Percentiles rank a stretch among this genome's conserved stretches.
Evolutionary conservation across 1,140 invertebrate genomes (phyloP).

Genomic region (Diorhabda elongata): DNA sequence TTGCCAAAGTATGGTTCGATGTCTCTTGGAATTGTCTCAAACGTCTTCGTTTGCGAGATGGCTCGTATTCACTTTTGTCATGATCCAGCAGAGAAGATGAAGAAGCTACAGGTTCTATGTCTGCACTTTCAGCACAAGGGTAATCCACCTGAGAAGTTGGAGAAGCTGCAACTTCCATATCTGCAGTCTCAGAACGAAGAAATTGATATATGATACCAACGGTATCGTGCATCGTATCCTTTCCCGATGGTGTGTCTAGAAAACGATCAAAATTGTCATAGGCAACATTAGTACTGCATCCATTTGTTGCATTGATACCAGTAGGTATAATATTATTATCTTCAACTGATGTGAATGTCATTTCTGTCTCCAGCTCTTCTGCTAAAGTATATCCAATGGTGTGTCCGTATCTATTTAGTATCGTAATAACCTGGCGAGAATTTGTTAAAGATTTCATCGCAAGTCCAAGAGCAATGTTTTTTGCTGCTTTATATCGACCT

Average conservation of each 20-base stretch:
- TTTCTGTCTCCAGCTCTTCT: constrained; percentile 41
- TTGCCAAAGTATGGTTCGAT: constrained; percentile 27
- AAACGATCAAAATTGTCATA: constrained; percentile 50
- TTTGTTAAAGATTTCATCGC: constrained; percentile 41
- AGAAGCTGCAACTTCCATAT: too few relatives aligned
- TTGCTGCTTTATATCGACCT: constrained; percentile 36
- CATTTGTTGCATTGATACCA: constrained; percentile 28
- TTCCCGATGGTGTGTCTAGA: constrained; percentile 46
- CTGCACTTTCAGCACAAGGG: not conserved
- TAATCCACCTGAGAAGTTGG: constrained; percentile 12
- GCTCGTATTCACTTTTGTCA: not conserved
- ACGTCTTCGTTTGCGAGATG: not conserved
- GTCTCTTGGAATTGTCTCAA: constrained; percentile 28
- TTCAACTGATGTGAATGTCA: constrained; percentile 27
- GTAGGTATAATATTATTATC: constrained; percentile 27
- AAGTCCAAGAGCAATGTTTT: constrained; percentile 37
- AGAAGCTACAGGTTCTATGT: not conserved
- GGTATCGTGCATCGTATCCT: constrained; percentile 49
- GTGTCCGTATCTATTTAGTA: constrained; percentile 43
- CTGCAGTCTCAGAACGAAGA: too few relatives aligned
- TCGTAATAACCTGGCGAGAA: constrained; percentile 36
- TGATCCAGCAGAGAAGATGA: not conserved
- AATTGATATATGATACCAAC: too few relatives aligned
- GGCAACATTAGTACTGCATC: constrained; percentile 41
- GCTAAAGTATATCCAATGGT: constrained; percentile 36